Conservation (phyloP, 2,888 invertebrate genomes). For the Pardosa pseudoannulata region DNA sequence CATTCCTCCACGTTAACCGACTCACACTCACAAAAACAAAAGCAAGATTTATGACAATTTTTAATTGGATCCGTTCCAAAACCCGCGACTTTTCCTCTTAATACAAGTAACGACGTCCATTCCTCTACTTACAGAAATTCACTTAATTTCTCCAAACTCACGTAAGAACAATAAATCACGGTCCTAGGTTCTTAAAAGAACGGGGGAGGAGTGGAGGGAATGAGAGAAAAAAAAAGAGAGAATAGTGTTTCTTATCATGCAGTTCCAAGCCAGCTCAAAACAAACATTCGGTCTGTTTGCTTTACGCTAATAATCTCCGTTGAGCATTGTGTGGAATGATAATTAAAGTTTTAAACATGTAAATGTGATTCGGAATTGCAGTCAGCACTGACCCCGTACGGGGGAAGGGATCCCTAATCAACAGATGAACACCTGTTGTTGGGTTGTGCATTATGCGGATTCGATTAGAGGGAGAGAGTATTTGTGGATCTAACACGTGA, state of each 20-base stretch:
- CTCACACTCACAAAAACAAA: too few species aligned
- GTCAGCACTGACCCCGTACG: constrained; percentile 40
- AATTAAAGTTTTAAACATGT: constrained; percentile 70
- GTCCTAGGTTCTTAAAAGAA: neutral
- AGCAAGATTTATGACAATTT: neutral
- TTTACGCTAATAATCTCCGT: constrained; percentile 40
- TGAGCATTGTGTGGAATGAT: constrained; percentile 53
- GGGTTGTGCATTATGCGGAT: neutral
- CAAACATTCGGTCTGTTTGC: constrained; percentile 63
- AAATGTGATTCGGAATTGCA: constrained; percentile 57
- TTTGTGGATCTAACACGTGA: too few species aligned
- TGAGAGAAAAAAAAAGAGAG: neutral
- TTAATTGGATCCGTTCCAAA: constrained; percentile 1
- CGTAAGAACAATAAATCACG: constrained; percentile 19
- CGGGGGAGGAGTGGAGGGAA: constrained; percentile 8
- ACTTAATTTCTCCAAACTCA: constrained; percentile 12
- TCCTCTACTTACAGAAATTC: neutral
- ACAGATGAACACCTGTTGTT: constrained; percentile 68
- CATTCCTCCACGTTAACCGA: too few species aligned
- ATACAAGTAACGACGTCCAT: neutral
- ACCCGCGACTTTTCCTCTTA: neutral
- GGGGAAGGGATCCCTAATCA: constrained; percentile 44
- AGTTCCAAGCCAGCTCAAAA: constrained; percentile 63
- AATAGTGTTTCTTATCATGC: constrained; percentile 48
- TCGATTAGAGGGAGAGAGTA: neutral